Evolutionary conservation across 2,888 invertebrate species (phyloP).

Genomic region (Leptarthrus brevirostris): DNA sequence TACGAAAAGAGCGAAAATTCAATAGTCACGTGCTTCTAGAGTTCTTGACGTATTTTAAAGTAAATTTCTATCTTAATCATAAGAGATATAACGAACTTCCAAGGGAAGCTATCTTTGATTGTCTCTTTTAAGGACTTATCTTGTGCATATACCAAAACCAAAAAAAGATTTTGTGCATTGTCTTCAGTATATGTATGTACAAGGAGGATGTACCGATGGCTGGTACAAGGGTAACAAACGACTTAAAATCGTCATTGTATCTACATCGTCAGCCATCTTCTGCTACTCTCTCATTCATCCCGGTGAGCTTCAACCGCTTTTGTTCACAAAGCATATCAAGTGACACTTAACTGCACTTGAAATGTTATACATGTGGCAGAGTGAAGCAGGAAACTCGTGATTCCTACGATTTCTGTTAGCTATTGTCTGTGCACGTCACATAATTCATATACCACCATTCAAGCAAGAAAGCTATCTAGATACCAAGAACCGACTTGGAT

Average conservation of each 20-base stretch:
- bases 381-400: background rate
- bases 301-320: slow-evolving; percentile 37
- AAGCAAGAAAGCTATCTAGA: slow-evolving; percentile 30
- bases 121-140: slow-evolving; percentile 31
- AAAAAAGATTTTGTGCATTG: slow-evolving; percentile 36
- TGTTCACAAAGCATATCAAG: slow-evolving; percentile 43
- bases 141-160: slow-evolving; percentile 19
- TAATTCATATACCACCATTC: slow-evolving; percentile 33
- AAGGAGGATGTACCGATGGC: background rate
- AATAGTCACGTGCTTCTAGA: no score
- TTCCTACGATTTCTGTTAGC: slow-evolving; percentile 8
- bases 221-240: slow-evolving; percentile 23
- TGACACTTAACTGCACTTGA: slow-evolving; percentile 43
- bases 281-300: slow-evolving; percentile 23
- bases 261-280: slow-evolving; percentile 11
- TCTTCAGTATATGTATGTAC: slow-evolving; percentile 26
- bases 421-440: slow-evolving; percentile 43
- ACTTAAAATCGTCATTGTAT: background rate
- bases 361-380: slow-evolving; percentile 19
- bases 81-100: no score
- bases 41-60: no score
- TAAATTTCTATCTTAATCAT: no score
- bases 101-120: no score
- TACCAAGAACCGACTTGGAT: background rate
- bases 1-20: no score